Evolutionary conservation across 2,888 invertebrate species (phyloP).

Genomic region (Melieria picta): DNA sequence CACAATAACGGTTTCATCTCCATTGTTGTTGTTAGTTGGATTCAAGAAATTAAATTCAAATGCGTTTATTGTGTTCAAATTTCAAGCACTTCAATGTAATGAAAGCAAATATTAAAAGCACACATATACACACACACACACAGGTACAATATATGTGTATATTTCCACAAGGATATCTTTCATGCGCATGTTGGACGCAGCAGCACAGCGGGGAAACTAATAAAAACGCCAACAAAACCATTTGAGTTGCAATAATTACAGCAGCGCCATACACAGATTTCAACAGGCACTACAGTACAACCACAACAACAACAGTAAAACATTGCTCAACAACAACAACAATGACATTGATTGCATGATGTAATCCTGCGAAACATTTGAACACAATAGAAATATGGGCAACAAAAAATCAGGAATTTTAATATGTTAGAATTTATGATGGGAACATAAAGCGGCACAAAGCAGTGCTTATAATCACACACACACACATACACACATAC

Average conservation of each 20-base stretch:
- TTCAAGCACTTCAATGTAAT: no score
- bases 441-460: constrained; percentile 14
- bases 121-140: background rate
- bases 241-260: background rate
- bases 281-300: no score
- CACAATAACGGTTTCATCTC: no score
- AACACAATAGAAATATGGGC: constrained; percentile 1
- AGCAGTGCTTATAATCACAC: no score
- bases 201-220: background rate
- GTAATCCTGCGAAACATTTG: constrained; percentile 16
- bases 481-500: no score
- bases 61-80: no score
- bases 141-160: background rate
- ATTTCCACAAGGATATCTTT: no score
- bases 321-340: no score
- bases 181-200: background rate
- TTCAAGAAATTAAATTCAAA: no score
- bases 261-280: background rate
- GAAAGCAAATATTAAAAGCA: background rate
- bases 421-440: constrained; percentile 31
- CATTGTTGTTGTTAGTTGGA: no score
- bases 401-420: constrained; percentile 10
- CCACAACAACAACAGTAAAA: no score
- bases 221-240: background rate
- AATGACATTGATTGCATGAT: background rate